phyloP scores from a whole-genome alignment of 1,140 invertebrate genomes.

The Planococcus citri region DNA sequence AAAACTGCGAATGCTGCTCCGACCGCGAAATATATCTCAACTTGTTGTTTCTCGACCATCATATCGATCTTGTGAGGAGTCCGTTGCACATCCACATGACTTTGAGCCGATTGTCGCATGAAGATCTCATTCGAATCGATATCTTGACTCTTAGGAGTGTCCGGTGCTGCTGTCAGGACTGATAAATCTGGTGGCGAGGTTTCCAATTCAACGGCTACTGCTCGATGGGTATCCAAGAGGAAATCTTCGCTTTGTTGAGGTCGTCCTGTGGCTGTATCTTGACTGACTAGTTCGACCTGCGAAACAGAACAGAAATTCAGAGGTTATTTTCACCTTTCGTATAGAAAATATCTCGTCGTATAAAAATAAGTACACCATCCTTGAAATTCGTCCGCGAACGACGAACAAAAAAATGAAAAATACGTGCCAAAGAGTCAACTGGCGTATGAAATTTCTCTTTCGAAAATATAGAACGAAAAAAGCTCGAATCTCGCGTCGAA shows the following conservation, averaged over 20 bases:
- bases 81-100: neutral
- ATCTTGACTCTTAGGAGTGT: neutral
- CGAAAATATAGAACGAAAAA: too few relatives aligned
- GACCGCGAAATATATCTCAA: neutral
- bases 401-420: neutral
- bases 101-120: neutral
- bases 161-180: neutral
- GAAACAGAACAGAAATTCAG: neutral
- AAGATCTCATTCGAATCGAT: neutral
- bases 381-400: too few relatives aligned
- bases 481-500: too few relatives aligned
- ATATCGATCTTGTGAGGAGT: slow-evolving; percentile 3
- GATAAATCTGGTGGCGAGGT: neutral
- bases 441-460: too few relatives aligned
- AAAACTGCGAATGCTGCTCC: neutral
- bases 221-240: neutral
- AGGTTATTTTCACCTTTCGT: too few relatives aligned
- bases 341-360: too few relatives aligned
- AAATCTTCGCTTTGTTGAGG: slow-evolving; percentile 11
- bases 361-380: too few relatives aligned
- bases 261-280: neutral
- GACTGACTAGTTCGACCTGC: neutral
- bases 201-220: slow-evolving; percentile 4
- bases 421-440: neutral
- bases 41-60: neutral